Conservation (phyloP, 2,888 invertebrate species). For the Callinectes sapidus region DNA sequence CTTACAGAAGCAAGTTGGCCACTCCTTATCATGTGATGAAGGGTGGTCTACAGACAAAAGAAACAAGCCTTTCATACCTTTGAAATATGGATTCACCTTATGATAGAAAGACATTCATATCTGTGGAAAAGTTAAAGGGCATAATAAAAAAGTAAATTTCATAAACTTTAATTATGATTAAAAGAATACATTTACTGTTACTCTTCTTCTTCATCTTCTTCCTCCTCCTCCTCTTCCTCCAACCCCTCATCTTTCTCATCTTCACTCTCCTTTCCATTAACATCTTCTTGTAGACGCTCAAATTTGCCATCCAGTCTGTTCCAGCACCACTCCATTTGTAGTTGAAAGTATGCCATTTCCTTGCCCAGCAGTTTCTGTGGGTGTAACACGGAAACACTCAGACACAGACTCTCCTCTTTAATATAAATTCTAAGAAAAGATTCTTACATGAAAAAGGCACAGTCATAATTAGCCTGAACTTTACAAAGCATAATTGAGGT, state of each 20-base stretch:
- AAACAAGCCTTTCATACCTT: background rate
- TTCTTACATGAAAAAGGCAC: no score
- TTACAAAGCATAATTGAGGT: no score
- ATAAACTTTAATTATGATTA: background rate
- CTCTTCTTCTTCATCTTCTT: slow-evolving; percentile 18
- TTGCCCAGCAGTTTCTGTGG: slow-evolving; percentile 70
- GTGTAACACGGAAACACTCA: background rate
- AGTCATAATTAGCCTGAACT: no score
- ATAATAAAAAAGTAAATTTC: background rate
- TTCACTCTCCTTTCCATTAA: background rate
- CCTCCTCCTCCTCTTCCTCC: slow-evolving; percentile 34
- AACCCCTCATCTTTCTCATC: slow-evolving; percentile 31
- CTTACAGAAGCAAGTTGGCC: background rate
- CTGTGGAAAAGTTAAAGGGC: background rate
- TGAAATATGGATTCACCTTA: background rate
- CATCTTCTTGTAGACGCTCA: slow-evolving; percentile 18
- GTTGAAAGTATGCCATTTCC: slow-evolving; percentile 66
- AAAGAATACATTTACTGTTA: slow-evolving; percentile 11
- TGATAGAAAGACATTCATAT: background rate
- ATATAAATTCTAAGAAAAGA: no score
- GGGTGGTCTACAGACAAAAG: background rate
- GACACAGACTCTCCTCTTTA: background rate
- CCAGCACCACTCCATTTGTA: slow-evolving; percentile 66
- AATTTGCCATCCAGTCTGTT: slow-evolving; percentile 60
- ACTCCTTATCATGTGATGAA: background rate